Evolutionary conservation across 2,888 invertebrate species (phyloP).

Genomic region (Lasioglossum marginatum): DNA sequence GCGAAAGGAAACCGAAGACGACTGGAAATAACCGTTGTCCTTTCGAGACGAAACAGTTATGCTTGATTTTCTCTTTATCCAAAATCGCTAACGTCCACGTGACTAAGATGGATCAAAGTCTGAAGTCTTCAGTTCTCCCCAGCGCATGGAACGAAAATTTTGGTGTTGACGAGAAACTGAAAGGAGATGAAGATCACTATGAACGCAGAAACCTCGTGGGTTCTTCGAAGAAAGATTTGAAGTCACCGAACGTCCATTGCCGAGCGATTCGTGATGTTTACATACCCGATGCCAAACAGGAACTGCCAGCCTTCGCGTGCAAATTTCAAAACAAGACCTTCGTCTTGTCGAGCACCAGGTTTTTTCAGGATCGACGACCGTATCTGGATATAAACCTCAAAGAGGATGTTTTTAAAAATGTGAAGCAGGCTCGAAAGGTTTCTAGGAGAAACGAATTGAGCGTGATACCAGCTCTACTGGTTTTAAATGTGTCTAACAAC

Average conservation of each 20-base stretch:
- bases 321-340: slow-evolving; percentile 69
- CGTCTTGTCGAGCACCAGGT: slow-evolving; percentile 75
- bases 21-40: slow-evolving; percentile 19
- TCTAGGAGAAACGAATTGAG: slow-evolving; percentile 51
- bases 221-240: slow-evolving; percentile 27
- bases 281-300: slow-evolving; percentile 68
- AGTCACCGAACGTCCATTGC: slow-evolving; percentile 65
- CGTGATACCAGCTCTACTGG: slow-evolving; percentile 73
- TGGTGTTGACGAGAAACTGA: background rate
- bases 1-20: background rate
- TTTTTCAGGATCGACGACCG: slow-evolving; percentile 70
- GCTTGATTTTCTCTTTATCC: slow-evolving; percentile 70
- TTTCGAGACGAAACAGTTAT: slow-evolving; percentile 52
- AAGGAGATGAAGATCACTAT: no score
- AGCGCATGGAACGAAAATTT: background rate
- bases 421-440: slow-evolving; percentile 39
- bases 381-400: slow-evolving; percentile 71
- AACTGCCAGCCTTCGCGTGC: slow-evolving; percentile 75
- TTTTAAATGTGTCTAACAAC: slow-evolving; percentile 69
- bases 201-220: background rate
- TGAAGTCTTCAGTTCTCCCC: background rate
- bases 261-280: slow-evolving; percentile 69
- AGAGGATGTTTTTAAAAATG: slow-evolving; percentile 61
- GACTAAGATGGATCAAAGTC: background rate
- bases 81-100: slow-evolving; percentile 74